phyloP scores from a whole-genome alignment of 2,888 invertebrate genomes.

The Tromatobia lineatoria region DNA sequence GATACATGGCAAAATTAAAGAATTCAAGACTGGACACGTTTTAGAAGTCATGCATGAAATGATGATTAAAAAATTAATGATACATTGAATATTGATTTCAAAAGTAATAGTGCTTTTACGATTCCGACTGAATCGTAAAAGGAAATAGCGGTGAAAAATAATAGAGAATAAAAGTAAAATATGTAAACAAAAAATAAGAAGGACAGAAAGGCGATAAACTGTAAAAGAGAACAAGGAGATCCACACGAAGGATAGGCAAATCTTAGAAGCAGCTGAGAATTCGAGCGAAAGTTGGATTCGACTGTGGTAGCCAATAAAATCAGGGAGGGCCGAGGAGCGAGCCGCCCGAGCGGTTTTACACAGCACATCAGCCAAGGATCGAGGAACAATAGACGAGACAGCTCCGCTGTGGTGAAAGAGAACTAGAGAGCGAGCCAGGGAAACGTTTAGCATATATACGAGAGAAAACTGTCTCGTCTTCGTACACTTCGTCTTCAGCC shows the following conservation, averaged over 20 bases:
- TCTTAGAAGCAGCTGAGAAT: conserved; percentile 35
- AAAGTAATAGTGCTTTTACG: not conserved
- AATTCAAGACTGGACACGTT: too few species aligned
- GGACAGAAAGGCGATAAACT: not conserved
- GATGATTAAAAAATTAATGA: too few species aligned
- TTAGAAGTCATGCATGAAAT: too few species aligned
- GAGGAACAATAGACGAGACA: conserved; percentile 50
- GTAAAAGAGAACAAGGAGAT: not conserved
- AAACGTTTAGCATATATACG: conserved; percentile 83
- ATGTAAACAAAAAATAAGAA: not conserved
- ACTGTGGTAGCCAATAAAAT: conserved; percentile 53
- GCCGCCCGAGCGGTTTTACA: conserved; percentile 26
- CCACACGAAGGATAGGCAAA: not conserved
- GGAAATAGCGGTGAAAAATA: not conserved
- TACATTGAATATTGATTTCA: too few species aligned
- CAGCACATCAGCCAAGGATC: conserved; percentile 55
- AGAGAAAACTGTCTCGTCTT: conserved; percentile 78
- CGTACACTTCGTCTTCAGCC: conserved; percentile 50
- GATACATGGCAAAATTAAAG: too few species aligned
- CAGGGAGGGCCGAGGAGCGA: conserved; percentile 21
- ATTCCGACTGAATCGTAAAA: too few species aligned
- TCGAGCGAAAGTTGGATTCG: conserved; percentile 55
- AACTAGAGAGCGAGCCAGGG: conserved; percentile 45
- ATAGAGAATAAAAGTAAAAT: not conserved
- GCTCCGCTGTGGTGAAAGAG: conserved; percentile 29